Evolutionary conservation across 2,113 vertebrate species (phyloP), one percentile per base, ranked within the genome.

Genomic region (Butorides virescens): DNA sequence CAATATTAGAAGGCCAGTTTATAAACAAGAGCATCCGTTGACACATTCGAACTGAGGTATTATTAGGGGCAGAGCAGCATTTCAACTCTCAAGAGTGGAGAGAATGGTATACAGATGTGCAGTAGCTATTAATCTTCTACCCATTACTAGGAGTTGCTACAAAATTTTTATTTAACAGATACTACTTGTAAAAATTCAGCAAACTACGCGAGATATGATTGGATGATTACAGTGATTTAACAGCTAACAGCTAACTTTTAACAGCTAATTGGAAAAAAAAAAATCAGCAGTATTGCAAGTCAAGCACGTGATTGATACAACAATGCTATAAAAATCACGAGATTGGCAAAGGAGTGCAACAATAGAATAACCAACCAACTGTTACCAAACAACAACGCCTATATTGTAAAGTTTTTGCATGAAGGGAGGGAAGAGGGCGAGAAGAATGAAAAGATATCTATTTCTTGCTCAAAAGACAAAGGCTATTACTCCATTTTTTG

Each of bases 351-450:
- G 74, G 65, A 91, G 65, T 15, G 30, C 67, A 92, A 95, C 95
- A 95, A 92, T 34, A 61, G 89, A 89, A 93, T 90, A 94, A 96
- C 73, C 47, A 68, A 12, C 20, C 90, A 90, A 91, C 72, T 94
- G 93, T 95, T 82, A 84, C 44, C 75, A 85, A 80, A 93, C 83
- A 66, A 92, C 71, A 95, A 93, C 3, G 12, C 25, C 4, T 70
- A 80, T 39, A 96, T 81, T 97, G 96, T 96, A 30, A 90, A 93
- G 53, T 50, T 86, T 63, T 56, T 70, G 66, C 65, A 71, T 2
- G 37, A 29, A 93, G 22, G 62, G 46, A 87, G 59, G 21, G 44
- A 77, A 71, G 18, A 70, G 47, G 39, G 15, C 50, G n/a, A 32
- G 53, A 91, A 85, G 39, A 71, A 95, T 7, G 59, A 86, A 22